These are phyloP conservation scores for Lomographa bimaculata DNA, from an alignment of 2,888 invertebrate species.

Conservation along the genomic window DNA sequence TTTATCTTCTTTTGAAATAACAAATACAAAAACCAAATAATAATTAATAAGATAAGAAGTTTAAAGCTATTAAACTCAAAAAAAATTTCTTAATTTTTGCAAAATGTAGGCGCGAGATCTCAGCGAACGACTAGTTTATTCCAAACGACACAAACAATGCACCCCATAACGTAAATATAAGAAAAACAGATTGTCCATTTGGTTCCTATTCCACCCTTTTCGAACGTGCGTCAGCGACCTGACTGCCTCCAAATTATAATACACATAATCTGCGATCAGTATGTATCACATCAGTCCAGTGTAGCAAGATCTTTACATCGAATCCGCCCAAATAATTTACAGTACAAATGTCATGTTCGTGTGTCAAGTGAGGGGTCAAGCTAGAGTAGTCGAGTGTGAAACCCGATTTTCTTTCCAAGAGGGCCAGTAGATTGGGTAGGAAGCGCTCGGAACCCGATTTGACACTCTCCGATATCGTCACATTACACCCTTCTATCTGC, in stretches of 20 bases:
- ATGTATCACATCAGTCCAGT: slow-evolving; percentile 9
- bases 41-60: too few relatives aligned
- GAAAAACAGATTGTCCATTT: slow-evolving; percentile 3
- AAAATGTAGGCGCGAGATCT: too few relatives aligned
- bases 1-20: too few relatives aligned
- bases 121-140: too few relatives aligned
- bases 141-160: too few relatives aligned
- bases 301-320: slow-evolving; percentile 5
- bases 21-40: too few relatives aligned
- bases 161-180: slow-evolving; percentile 11
- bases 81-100: too few relatives aligned
- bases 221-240: slow-evolving; percentile 9
- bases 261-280: slow-evolving; percentile 28
- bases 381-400: slow-evolving; percentile 41
- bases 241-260: slow-evolving; percentile 25
- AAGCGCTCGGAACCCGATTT: slow-evolving; percentile 67
- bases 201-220: slow-evolving; percentile 5
- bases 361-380: slow-evolving; percentile 33
- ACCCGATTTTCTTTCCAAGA: slow-evolving; percentile 59
- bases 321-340: slow-evolving; percentile 11
- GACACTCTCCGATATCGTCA: slow-evolving; percentile 66
- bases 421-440: slow-evolving; percentile 61
- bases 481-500: slow-evolving; percentile 54
- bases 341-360: slow-evolving; percentile 18
- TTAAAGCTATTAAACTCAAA: too few relatives aligned